A percentile compares a stretch with the other conserved stretches of the same genome.
Conservation (phyloP, 1,140 invertebrate species). For the Monomorium pharaonis region DNA sequence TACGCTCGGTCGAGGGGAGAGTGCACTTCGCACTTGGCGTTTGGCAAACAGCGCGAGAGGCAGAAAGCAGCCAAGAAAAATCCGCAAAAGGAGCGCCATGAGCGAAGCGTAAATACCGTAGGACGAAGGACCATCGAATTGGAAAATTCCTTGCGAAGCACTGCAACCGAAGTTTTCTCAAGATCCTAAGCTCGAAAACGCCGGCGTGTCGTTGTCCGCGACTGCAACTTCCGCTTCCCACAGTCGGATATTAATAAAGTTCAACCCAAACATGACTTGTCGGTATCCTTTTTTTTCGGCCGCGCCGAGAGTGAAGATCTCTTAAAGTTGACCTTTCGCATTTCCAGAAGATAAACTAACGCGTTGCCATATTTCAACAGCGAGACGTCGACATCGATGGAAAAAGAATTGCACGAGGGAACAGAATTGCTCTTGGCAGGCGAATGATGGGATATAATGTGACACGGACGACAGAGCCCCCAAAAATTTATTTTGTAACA, state of each 20-base stretch:
- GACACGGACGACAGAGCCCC: too few relatives aligned
- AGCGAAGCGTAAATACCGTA: conserved; percentile 46
- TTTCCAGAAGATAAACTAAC: conserved; percentile 52
- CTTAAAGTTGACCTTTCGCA: conserved; percentile 51
- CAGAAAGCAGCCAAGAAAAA: conserved; percentile 35
- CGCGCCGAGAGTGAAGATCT: conserved; percentile 28
- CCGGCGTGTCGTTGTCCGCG: conserved; percentile 22
- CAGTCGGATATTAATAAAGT: conserved; percentile 72
- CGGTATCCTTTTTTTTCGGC: conserved; percentile 33
- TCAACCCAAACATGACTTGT: conserved; percentile 23
- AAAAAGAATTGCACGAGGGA: conserved; percentile 27
- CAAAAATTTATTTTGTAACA: neutral
- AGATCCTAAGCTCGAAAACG: conserved; percentile 33
- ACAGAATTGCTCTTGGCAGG: neutral
- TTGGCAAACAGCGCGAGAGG: conserved; percentile 38
- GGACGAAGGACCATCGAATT: conserved; percentile 45
- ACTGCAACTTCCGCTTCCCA: conserved; percentile 42
- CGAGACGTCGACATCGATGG: conserved; percentile 4
- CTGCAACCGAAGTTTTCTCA: conserved; percentile 19
- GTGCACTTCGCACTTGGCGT: conserved; percentile 47
- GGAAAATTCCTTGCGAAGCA: conserved; percentile 49
- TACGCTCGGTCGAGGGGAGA: conserved; percentile 17
- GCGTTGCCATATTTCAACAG: conserved; percentile 39
- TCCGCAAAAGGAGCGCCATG: conserved; percentile 42
- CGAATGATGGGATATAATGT: neutral